Percentiles rank a stretch among this genome's conserved stretches.
phyloP scores from a whole-genome alignment of 2,113 vertebrate species.

The Mionectes macconnelli region DNA sequence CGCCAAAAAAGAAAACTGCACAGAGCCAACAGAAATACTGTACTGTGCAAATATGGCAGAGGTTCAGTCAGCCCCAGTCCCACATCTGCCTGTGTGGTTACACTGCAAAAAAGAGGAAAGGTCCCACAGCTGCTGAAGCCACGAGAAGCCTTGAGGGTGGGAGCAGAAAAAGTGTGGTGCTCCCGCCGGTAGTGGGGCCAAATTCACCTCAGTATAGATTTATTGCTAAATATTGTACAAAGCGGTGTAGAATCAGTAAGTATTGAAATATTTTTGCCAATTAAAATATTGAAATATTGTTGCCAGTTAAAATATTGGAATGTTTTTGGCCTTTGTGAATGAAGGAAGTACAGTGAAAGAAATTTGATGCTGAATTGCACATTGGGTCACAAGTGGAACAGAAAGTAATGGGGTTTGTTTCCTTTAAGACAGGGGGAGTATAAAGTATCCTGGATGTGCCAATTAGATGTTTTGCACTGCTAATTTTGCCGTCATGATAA shows the following conservation, averaged over 20 bases:
- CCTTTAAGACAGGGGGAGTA: neutral
- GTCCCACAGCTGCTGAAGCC: rapidly evolving
- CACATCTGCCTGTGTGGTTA: neutral
- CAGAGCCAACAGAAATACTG: neutral
- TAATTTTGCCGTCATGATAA: neutral
- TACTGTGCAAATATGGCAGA: neutral
- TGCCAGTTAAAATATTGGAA: neutral
- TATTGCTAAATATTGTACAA: neutral
- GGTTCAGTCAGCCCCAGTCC: neutral
- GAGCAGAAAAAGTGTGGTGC: neutral
- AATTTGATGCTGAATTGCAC: neutral
- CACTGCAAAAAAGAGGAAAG: neutral
- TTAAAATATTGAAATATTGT: neutral
- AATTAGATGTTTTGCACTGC: neutral
- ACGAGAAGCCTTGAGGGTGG: neutral
- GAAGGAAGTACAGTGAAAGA: neutral
- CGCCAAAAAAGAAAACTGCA: neutral
- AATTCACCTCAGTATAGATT: neutral
- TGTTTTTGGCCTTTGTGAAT: neutral
- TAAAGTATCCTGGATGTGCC: neutral
- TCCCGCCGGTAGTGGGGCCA: neutral
- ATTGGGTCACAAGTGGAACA: neutral
- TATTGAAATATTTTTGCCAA: neutral
- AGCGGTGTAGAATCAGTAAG: neutral
- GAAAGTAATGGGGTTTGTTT: neutral